Base-by-base conservation (phyloP, 1,140 invertebrate species). In the Drosophila ogumai region DNA sequence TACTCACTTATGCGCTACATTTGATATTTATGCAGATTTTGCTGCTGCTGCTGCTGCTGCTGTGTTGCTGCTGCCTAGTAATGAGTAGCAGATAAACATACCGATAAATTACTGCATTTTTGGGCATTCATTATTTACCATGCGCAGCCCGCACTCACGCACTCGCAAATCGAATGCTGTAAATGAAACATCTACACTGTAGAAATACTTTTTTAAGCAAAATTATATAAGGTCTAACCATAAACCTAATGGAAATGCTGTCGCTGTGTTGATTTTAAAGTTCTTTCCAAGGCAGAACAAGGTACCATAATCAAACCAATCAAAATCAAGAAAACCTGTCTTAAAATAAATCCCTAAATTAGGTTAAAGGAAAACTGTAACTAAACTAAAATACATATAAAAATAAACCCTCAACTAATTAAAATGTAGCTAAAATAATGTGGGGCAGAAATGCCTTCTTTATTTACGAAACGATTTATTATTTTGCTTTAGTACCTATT, bases 51-150 rank as follows among this genome's bases (percentile, higher is more conserved):
- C 46, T 54, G 64, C 54, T 56, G 59, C 55, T 63, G 44, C 40
- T 50, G n/a, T 15, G 44, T 6, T 32, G 44, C 36, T 69, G 34
- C 56, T 74, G 74, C 68, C 58, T 49, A 56, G 74, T 77, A 77
- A 77, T 69, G 64, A 77, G 82, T 75, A 74, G 47, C 64, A 88
- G 84, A 87, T 87, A 87, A 87, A 87, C 84, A 82, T 74, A 72
- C 47, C 80, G 77, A 87, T 87, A 87, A 87, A 87, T 87, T 77
- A 87, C 78, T 82, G 60, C 68, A 78, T 79, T 87, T 78, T 84
- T 81, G 84, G 75, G 66, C 68, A 75, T 75, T 75, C 67, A 79
- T 82, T 82, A 87, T 80, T 84, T 77, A 64, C 67, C 50, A 69
- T 73, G 64, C 60, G 56, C 67, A 81, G 60, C 17, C 47, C 34